A percentile compares a stretch with the other conserved stretches of the same genome.
Evolutionary conservation across 2,113 vertebrate genomes (phyloP).

Genomic region (Mionectes macconnelli): DNA sequence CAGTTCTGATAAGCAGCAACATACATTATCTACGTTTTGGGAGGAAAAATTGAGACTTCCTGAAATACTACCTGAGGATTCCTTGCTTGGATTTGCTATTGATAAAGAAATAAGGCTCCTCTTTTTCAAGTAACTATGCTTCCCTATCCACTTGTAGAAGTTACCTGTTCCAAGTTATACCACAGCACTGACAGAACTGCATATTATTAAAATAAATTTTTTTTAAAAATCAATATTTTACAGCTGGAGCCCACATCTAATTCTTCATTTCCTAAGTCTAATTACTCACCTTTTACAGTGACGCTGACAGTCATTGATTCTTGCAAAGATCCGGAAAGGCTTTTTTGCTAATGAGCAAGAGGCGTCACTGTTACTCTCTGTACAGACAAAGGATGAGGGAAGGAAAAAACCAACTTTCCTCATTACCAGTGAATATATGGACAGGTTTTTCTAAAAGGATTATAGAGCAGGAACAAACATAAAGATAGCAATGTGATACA

Average conservation of each 20-base stretch:
- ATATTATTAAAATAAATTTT: neutral
- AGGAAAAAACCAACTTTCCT: neutral
- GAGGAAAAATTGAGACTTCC: neutral
- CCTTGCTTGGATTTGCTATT: neutral
- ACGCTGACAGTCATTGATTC: constrained; percentile 29
- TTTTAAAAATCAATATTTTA: neutral
- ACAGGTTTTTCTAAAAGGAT: neutral
- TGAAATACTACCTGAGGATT: neutral
- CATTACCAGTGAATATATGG: neutral
- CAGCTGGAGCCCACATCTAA: neutral
- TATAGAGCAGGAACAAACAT: neutral
- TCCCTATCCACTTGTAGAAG: neutral
- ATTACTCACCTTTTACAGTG: constrained; percentile 35
- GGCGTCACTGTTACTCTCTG: neutral
- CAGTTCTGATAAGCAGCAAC: neutral
- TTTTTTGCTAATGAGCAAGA: constrained; percentile 53
- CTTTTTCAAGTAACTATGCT: neutral
- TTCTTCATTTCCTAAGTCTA: constrained; percentile 38
- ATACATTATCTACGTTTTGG: neutral
- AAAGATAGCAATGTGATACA: neutral
- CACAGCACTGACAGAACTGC: neutral
- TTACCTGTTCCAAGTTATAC: neutral
- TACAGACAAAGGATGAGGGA: neutral
- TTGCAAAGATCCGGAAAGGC: constrained; percentile 38
- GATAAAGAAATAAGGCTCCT: neutral